Percentiles rank a stretch among this genome's conserved stretches.
Conservation (phyloP, 2,797 vertebrate genomes). For the Anolis apletophallus region DNA sequence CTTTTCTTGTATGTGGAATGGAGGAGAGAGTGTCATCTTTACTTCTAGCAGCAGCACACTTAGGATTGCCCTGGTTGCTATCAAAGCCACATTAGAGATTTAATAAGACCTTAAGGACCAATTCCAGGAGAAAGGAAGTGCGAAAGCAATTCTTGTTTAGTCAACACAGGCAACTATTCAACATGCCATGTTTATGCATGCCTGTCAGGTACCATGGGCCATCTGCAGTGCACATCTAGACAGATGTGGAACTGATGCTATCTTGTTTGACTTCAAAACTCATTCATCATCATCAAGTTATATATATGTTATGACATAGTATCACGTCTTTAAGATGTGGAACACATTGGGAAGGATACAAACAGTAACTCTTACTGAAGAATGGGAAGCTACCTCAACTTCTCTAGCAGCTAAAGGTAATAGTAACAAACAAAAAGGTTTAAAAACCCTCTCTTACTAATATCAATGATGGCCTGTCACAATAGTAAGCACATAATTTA, state of each 20-base stretch:
- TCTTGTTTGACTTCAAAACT: constrained; percentile 37
- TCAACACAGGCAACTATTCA: neutral
- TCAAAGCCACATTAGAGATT: neutral
- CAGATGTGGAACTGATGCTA: neutral
- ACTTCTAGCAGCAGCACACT: no score
- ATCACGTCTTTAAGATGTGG: neutral
- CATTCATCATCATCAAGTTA: constrained; percentile 36
- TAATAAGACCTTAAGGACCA: neutral
- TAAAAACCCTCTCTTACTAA: no score
- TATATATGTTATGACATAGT: constrained; percentile 30
- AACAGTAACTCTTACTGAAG: no score
- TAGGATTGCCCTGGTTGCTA: neutral
- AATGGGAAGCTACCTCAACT: no score
- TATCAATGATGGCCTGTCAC: no score
- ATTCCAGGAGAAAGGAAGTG: neutral
- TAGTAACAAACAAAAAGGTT: no score
- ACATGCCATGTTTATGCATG: constrained; percentile 1
- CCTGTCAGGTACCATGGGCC: neutral
- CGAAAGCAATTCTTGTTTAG: neutral
- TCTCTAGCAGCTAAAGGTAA: no score
- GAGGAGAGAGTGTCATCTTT: neutral
- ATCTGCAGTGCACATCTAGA: constrained; percentile 35
- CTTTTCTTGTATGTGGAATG: neutral
- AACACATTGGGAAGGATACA: neutral
- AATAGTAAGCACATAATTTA: no score